Percentiles rank a stretch among this genome's conserved stretches.
Conservation (phyloP, 2,888 invertebrate species). For the Mimas tiliae region DNA sequence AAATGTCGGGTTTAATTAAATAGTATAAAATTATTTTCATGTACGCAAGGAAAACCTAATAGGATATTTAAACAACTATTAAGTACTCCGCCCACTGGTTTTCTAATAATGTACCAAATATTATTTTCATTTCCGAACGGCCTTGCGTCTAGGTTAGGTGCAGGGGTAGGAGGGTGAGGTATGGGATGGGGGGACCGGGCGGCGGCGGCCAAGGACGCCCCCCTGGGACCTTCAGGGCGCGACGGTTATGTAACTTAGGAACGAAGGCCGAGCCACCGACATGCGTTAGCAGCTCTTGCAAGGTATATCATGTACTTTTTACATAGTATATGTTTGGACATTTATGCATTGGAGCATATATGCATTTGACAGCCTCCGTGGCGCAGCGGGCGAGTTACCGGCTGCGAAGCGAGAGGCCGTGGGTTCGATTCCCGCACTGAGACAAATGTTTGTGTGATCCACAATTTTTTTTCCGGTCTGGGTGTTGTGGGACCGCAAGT, state of each 20-base stretch:
- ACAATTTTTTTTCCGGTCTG: too few species aligned
- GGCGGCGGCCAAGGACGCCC: slow-evolving; percentile 56
- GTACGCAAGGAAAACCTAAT: slow-evolving; percentile 32
- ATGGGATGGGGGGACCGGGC: slow-evolving; percentile 39
- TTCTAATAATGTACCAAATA: slow-evolving; percentile 52
- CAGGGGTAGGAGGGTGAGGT: slow-evolving; percentile 36
- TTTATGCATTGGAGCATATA: background rate
- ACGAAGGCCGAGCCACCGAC: slow-evolving; percentile 53
- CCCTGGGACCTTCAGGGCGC: slow-evolving; percentile 65
- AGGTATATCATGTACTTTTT: background rate
- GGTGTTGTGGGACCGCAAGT: too few species aligned
- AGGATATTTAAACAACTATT: slow-evolving; percentile 42
- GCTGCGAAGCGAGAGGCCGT: too few species aligned
- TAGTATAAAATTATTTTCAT: background rate
- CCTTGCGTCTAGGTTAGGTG: slow-evolving; percentile 54
- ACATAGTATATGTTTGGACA: background rate
- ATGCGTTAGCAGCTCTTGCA: slow-evolving; percentile 26
- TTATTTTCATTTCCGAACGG: slow-evolving; percentile 58
- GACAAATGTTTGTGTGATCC: too few species aligned
- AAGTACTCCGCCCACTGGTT: slow-evolving; percentile 42
- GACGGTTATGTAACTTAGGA: slow-evolving; percentile 67
- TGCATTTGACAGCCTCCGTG: too few species aligned
- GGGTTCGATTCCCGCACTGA: too few species aligned
- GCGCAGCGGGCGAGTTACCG: too few species aligned
- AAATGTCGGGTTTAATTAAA: background rate